Evolutionary conservation across 2,797 vertebrate species (phyloP).

Genomic region (Rhinogobio ventralis): DNA sequence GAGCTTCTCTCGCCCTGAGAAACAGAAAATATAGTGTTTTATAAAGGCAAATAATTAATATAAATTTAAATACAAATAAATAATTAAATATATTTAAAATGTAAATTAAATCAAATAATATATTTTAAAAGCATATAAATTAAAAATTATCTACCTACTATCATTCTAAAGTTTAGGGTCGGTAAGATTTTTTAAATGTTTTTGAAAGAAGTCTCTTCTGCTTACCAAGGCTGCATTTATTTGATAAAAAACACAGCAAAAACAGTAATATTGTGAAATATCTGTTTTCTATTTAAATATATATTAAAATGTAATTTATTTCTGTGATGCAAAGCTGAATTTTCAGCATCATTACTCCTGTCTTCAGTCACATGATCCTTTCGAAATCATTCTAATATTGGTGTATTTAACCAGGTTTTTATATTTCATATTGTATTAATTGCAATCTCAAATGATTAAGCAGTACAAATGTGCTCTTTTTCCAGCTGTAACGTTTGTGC

Average conservation of each 20-base stretch:
- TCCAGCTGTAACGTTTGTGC: neutral
- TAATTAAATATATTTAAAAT: no score
- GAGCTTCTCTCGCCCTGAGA: constrained; percentile 93
- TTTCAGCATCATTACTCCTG: neutral
- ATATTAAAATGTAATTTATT: neutral
- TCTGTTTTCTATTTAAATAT: no score
- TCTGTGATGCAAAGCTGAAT: neutral
- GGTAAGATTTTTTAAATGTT: neutral
- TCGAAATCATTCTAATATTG: neutral
- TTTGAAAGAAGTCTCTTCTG: no score
- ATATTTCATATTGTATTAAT: neutral
- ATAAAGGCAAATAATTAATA: neutral
- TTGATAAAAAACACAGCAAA: no score
- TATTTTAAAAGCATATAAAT: no score
- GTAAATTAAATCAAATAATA: no score
- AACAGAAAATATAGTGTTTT: neutral
- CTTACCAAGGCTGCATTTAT: no score
- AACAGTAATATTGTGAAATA: no score
- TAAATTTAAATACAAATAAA: no score
- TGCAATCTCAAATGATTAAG: neutral
- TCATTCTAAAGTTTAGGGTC: neutral
- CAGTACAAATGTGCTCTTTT: neutral
- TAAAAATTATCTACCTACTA: no score
- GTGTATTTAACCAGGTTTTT: neutral
- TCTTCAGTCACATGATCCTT: neutral